Base-by-base conservation (phyloP, 2,113 vertebrate species). In the Proterorhinus semilunaris region DNA sequence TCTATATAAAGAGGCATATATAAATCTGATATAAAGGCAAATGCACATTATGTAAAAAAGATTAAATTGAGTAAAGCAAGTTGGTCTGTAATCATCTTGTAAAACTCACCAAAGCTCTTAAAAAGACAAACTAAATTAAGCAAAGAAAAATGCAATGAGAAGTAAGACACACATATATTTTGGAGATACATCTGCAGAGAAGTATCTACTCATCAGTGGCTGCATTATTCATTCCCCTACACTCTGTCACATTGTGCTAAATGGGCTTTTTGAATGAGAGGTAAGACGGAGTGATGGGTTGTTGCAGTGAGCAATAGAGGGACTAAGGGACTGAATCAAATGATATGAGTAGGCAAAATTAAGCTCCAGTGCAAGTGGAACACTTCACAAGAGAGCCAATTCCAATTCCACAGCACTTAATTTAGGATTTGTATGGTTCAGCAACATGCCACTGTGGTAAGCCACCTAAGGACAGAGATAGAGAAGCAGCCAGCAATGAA, bases 271-370 rank as follows among this genome's bases (percentile, higher is more conserved):
- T 90, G 82, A 87, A 80, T 86, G 84, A 83, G 82, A 79, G 85
- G 81, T 71, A 86, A 86, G 71, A 72, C 68, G 65, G 82, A 76
- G 76, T 52, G 80, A 85, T 79, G 78, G 80, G 82, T 86, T 84
- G 77, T 84, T 83, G 77, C 75, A 80, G 71, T 62, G 75, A 86
- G 87, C 72, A 65, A 86, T 78, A 77, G 77, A 79, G 79, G 74
- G 80, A 74, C 74, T 68, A 66, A 68, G 85, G 80, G 77, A 88
- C 83, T 81, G 78, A 90, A 88, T 91, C 72, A 85, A 92, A 91
- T 89, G 81, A 91, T 90, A 86, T 84, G 87, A 92, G 88, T 91
- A 85, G 87, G 87, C 88, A 92, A 91, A 91, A 90, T 90, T 87
- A 86, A 91, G 90, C 87, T 85, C 75, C 75, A 80, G 78, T 88